Base-by-base conservation (phyloP, 2,797 vertebrate genomes). In the Crax fasciolata region DNA sequence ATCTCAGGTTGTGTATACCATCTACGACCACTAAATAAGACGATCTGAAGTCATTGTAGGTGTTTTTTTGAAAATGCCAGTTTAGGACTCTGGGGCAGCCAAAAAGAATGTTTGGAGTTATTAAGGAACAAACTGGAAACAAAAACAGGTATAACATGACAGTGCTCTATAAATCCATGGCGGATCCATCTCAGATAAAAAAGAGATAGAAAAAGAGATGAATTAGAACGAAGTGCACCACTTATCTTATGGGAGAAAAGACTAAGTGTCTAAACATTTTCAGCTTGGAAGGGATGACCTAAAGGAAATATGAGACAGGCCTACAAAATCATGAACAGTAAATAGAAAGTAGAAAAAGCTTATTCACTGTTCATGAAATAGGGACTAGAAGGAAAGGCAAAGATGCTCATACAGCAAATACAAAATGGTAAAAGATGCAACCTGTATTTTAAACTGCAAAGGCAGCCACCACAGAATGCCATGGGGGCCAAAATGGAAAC, bases 361-460 rank as follows among this genome's bases (percentile, higher is more conserved):
- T 87, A 80, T 52, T 85, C 49, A 18, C 35, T 66, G 41, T 51
- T 91, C 49, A 43, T 80, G 66, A 95, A 95, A 91, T 21, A 57
- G 41, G 61, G 89, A 72, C 72, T 41, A 38, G 44, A 62, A 63
- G 44, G 15, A 80, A 85, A 16, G 1, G 16, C 59, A 81, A 73
- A 79, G 30, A 52, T 43, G 68, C 73, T 85, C 41, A 74, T 28
- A 74, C 19, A 80, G 65, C 52, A 72, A 61, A 57, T 70, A 83
- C 63, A 74, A 68, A 87, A 91, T 49, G 46, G 73, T 83, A 68
- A 94, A 87, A 68, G 51, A 73, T 32, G 49, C 52, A 84, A 81
- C 77, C 77, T 11, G 1, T 86, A 66, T 66, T 73, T 84, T 78
- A 76, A 95, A 79, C 46, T 55, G 30, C 30, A 73, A 94, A 78